A percentile compares a stretch with the other conserved stretches of the same genome.
Evolutionary conservation across 2,888 invertebrate genomes (phyloP).

Genomic region (Amphipoea lucens): DNA sequence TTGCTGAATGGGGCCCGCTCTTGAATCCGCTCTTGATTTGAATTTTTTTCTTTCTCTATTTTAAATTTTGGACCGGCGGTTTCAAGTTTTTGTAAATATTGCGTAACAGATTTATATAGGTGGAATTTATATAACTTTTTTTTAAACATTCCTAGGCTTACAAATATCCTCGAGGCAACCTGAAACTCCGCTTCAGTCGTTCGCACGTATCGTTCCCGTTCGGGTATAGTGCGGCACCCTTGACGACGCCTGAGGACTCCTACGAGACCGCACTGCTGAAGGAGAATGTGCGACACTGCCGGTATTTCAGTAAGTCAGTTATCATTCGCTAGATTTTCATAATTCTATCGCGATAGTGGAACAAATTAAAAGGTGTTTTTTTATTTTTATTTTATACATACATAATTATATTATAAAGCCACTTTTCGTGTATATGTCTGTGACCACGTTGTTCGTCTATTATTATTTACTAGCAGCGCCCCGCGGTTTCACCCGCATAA

Average conservation of each 20-base stretch:
- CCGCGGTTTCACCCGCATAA: no score
- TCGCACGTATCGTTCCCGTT: conserved; percentile 88
- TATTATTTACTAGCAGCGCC: no score
- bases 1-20: no score
- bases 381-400: background rate
- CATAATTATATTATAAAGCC: no score
- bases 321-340: background rate
- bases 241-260: conserved; percentile 68
- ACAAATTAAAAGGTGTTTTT: background rate
- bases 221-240: conserved; percentile 75
- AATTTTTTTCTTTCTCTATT: no score
- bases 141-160: conserved; percentile 91
- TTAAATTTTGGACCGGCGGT: no score
- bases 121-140: background rate
- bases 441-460: no score
- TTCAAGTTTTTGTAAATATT: no score
- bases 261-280: conserved; percentile 87
- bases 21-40: no score
- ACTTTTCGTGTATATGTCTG: no score
- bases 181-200: conserved; percentile 97
- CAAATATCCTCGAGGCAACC: conserved; percentile 94
- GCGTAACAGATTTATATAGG: no score
- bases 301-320: conserved; percentile 92
- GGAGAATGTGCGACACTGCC: conserved; percentile 91
- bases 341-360: background rate